Evolutionary conservation across 2,888 invertebrate genomes (phyloP), one percentile per base, ranked within the genome.

Genomic region (Drosophila algonquin): DNA sequence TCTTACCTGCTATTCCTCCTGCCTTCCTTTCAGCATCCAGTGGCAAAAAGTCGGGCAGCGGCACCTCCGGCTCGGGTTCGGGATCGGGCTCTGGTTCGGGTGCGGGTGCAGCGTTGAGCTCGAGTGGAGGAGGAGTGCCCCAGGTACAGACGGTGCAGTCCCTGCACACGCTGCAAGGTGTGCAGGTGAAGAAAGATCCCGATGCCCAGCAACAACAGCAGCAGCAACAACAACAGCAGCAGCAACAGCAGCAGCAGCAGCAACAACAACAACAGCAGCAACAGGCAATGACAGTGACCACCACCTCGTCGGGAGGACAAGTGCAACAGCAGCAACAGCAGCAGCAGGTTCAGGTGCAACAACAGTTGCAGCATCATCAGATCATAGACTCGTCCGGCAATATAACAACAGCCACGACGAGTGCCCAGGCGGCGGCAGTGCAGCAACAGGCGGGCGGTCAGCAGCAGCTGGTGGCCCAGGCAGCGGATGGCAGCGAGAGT

Each of bases 131-230:
- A 46, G 89, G 80, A 46, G 89, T 91, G 72, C 92, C 92, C 14
- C 92, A 91, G 65, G 92, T 92, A 62, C 92, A 92, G 77, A 83
- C 92, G 21, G 92, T 92, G 72, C 91, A 91, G 81, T 91, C 92
- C 35, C 65, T 92, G 63, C 92, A 92, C 62, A 91, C 91, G 5
- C 62, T 92, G 65, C 92, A 92, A 72, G 89, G 91, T 24, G 92
- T 92, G 40, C 92, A 92, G 78, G 92, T 92, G 14, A 92, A 92
- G 74, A 92, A 93, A 85, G 92, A 92, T 86, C 92, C 92, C 35
- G 92, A 92, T 87, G 91, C 91, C 73, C 90, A 91, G 58, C 87
- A 87, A 55, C 88, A 90, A 18, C 79, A 74, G 7, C 77, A 71
- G 0, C 72, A 71, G 1, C 70, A 71, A 0, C 73, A 80, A 0